A percentile compares a stretch with the other conserved stretches of the same genome.
phyloP scores from a whole-genome alignment of 2,113 vertebrate species.

The Sus scrofa region DNA sequence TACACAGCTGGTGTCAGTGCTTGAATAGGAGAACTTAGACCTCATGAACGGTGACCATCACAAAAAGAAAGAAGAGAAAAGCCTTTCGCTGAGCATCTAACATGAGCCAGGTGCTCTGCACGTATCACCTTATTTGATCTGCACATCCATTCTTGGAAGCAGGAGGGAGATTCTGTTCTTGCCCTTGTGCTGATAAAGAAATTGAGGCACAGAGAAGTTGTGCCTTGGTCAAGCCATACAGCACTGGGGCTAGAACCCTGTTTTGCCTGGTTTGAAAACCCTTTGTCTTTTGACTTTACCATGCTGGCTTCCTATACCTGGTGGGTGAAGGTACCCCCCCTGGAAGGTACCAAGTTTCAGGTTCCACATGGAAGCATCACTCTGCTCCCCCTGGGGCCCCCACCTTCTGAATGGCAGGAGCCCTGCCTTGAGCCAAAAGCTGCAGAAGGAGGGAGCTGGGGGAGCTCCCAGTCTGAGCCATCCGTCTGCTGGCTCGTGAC shows the following conservation, averaged over 20 bases:
- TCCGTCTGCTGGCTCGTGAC: slow-evolving; percentile 55
- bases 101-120: rapidly evolving
- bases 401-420: not conserved
- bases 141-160: not conserved
- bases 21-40: not conserved
- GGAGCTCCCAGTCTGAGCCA: slow-evolving; percentile 56
- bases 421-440: not conserved
- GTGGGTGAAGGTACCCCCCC: not conserved
- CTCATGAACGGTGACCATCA: rapidly evolving
- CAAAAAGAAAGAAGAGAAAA: too few species aligned
- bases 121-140: not conserved
- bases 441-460: not conserved
- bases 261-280: not conserved
- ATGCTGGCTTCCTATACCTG: too few species aligned
- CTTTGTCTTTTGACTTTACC: not conserved
- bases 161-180: not conserved
- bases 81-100: not conserved
- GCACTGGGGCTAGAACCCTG: not conserved
- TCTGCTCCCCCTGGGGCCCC: not conserved
- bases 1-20: rapidly evolving
- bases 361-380: rapidly evolving
- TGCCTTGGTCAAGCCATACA: not conserved
- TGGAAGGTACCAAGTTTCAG: too few species aligned
- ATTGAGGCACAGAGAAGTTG: not conserved
- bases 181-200: not conserved